A percentile compares a stretch with the other conserved stretches of the same genome.
Conservation (phyloP, 1,140 invertebrate genomes). For the Penaeus indicus region DNA sequence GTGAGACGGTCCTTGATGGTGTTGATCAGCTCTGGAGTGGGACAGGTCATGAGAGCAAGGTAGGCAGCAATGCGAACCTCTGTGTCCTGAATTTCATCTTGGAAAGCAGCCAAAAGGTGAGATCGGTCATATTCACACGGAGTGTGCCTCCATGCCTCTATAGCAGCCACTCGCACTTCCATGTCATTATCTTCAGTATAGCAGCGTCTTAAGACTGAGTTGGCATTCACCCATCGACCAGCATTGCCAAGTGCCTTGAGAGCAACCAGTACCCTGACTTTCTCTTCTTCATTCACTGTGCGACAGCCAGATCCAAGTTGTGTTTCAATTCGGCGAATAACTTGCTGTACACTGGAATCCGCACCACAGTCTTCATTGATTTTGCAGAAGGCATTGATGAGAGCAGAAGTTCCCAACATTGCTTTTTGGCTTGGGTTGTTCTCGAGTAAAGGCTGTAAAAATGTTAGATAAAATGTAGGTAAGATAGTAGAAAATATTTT, state of each 20-base stretch:
- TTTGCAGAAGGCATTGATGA: conserved; percentile 72
- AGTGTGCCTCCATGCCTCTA: conserved; percentile 82
- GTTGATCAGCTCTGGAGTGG: conserved; percentile 77
- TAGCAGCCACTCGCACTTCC: conserved; percentile 82
- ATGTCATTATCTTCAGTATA: conserved; percentile 78
- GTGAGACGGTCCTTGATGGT: conserved; percentile 81
- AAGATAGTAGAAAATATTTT: neutral
- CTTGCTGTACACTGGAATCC: conserved; percentile 72
- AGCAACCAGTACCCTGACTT: conserved; percentile 80
- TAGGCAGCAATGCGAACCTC: conserved; percentile 91
- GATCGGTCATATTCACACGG: conserved; percentile 75
- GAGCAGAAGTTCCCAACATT: conserved; percentile 71
- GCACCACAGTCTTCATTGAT: conserved; percentile 69
- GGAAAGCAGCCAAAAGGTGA: conserved; percentile 76
- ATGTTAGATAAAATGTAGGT: neutral
- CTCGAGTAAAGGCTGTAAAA: conserved; percentile 68
- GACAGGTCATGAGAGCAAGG: conserved; percentile 82
- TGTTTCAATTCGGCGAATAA: conserved; percentile 79
- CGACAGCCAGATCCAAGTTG: conserved; percentile 73
- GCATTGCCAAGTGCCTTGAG: conserved; percentile 89
- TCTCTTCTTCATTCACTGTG: conserved; percentile 76
- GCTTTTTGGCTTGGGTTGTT: conserved; percentile 73
- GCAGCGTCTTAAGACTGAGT: conserved; percentile 78
- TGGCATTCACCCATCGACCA: conserved; percentile 76
- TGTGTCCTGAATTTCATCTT: conserved; percentile 82